Conservation (phyloP, 2,113 vertebrate genomes). For the Prunella himalayana region DNA sequence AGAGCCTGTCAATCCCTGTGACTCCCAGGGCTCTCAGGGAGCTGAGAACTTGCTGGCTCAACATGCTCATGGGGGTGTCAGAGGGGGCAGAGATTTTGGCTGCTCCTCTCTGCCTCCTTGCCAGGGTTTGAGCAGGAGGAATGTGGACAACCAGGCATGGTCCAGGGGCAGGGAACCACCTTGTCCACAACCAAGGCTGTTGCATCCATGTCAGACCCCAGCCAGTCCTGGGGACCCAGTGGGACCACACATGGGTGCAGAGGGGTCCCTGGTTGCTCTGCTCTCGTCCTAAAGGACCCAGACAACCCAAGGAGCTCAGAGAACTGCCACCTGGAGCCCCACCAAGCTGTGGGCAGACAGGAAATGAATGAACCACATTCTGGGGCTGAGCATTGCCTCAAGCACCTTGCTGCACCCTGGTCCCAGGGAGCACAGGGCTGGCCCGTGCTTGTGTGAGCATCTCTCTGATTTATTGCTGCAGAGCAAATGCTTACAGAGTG, state of each 20-base stretch:
- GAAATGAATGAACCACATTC: not conserved
- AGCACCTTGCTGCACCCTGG: not conserved
- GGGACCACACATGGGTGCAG: rapidly evolving
- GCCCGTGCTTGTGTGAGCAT: not conserved
- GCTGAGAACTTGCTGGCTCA: not conserved
- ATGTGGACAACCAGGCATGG: rapidly evolving
- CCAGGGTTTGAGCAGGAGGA: not conserved
- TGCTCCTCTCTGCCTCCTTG: not conserved
- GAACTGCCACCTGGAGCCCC: rapidly evolving
- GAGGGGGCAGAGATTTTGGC: not conserved
- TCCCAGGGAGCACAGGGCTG: not conserved
- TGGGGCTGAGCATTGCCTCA: not conserved
- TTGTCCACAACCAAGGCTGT: not conserved
- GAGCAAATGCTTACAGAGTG: not conserved
- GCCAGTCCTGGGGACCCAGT: not conserved
- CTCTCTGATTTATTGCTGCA: slow-evolving; percentile 11
- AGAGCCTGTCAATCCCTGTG: not conserved
- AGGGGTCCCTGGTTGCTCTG: not conserved
- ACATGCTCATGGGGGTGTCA: too few relatives aligned
- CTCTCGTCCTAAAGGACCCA: not conserved
- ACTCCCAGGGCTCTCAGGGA: not conserved
- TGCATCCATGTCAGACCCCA: not conserved
- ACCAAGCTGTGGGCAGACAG: not conserved
- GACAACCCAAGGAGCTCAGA: not conserved
- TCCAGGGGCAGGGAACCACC: not conserved